phyloP scores from a whole-genome alignment of 2,888 invertebrate species.

The Xestia sexstrigata region DNA sequence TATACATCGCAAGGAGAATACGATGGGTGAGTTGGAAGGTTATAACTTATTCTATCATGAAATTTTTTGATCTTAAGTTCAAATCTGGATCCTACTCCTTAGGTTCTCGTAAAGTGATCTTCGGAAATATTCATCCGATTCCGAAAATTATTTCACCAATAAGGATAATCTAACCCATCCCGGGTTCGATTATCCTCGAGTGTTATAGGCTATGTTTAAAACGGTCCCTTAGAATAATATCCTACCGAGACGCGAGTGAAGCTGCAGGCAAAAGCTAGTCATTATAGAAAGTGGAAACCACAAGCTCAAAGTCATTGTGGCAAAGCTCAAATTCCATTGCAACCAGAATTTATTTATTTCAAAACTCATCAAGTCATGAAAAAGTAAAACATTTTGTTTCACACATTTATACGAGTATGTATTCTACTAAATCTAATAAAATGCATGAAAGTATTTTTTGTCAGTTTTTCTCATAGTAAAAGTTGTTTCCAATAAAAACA shows the following conservation, averaged over 20 bases:
- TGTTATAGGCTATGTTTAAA: not conserved
- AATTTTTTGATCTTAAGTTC: not conserved
- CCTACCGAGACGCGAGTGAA: too few relatives aligned
- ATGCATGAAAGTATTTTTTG: not conserved
- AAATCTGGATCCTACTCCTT: not conserved
- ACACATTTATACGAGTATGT: too few relatives aligned
- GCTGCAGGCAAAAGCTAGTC: too few relatives aligned
- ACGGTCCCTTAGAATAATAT: too few relatives aligned
- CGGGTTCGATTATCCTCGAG: not conserved
- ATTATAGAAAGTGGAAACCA: too few relatives aligned
- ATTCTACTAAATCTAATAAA: not conserved
- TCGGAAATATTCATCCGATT: not conserved
- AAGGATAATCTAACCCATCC: too few relatives aligned
- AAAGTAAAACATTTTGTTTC: not conserved
- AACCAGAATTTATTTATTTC: too few relatives aligned
- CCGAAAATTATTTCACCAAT: not conserved
- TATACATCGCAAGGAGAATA: constrained; percentile 94
- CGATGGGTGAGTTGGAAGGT: constrained; percentile 81
- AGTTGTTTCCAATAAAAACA: not conserved
- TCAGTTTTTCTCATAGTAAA: not conserved
- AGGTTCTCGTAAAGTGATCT: not conserved
- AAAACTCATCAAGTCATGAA: too few relatives aligned
- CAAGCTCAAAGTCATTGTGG: too few relatives aligned
- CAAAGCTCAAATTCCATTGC: too few relatives aligned
- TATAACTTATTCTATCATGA: not conserved